A percentile compares a stretch with the other conserved stretches of the same genome.
These are phyloP conservation scores for Acanthurus tractus DNA, from an alignment of 2,797 vertebrate genomes.

Conservation along the genomic window DNA sequence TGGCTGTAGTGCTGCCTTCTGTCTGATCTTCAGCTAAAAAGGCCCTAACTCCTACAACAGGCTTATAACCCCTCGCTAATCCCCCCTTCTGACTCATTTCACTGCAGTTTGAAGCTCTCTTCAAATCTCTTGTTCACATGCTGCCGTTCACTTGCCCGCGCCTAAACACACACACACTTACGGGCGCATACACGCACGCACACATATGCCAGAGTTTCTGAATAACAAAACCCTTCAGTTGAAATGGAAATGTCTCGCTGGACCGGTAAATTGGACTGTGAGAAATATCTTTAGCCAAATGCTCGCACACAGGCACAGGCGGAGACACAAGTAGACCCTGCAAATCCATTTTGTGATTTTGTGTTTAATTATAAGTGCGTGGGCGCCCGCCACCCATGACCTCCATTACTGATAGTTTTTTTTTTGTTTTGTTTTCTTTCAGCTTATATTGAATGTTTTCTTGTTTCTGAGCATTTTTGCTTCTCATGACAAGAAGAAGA, in stretches of 20 bases:
- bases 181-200: constrained; percentile 13
- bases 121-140: constrained; percentile 69
- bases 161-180: constrained; percentile 33
- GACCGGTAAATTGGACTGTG: constrained; percentile 72
- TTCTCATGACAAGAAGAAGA: constrained; percentile 31
- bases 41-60: constrained; percentile 78
- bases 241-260: constrained; percentile 73
- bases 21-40: constrained; percentile 81
- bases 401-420: constrained; percentile 40
- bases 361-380: constrained; percentile 63
- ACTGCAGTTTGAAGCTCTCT: constrained; percentile 76
- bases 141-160: constrained; percentile 40
- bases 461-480: constrained; percentile 35
- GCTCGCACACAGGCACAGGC: constrained; percentile 50
- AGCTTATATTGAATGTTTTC: constrained; percentile 44
- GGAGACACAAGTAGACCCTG: constrained; percentile 48
- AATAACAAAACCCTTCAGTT: constrained; percentile 73
- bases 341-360: constrained; percentile 60
- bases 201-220: constrained; percentile 41
- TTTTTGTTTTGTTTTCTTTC: constrained; percentile 52
- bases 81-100: constrained; percentile 77
- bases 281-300: constrained; percentile 74
- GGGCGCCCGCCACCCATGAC: constrained; percentile 49
- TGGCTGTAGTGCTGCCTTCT: constrained; percentile 65
- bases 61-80: constrained; percentile 79